Evolutionary conservation across 1,140 invertebrate species (phyloP).

Genomic region (Drosophila repletoides): DNA sequence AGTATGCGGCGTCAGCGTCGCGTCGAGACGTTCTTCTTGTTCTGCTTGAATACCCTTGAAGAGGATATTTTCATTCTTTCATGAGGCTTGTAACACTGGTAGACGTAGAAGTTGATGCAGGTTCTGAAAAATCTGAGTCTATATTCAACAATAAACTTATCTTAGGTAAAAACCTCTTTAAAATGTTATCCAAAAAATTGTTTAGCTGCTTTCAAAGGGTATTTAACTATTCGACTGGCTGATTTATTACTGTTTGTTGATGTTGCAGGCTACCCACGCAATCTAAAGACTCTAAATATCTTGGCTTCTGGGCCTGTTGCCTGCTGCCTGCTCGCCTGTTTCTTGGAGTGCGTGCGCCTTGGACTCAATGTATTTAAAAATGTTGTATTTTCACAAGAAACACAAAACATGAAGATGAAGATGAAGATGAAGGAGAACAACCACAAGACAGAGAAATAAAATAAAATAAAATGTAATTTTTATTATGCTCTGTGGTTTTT

Average conservation of each 20-base stretch:
- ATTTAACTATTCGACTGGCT: too few species aligned
- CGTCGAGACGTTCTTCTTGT: conserved; percentile 1
- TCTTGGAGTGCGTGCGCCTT: conserved; percentile 74
- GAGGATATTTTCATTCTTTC: too few species aligned
- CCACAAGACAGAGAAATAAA: conserved; percentile 61
- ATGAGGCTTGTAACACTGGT: too few species aligned
- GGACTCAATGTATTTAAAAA: conserved; percentile 73
- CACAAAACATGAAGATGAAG: conserved; percentile 1
- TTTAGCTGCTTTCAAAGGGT: too few species aligned
- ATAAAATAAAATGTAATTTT: conserved; percentile 81
- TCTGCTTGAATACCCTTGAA: too few species aligned
- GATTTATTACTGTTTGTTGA: neutral
- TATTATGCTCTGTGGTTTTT: conserved; percentile 79
- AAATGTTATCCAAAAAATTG: too few species aligned
- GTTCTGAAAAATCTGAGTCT: too few species aligned
- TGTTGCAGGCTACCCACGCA: conserved; percentile 52
- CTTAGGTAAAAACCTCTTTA: too few species aligned
- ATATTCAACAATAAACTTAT: too few species aligned
- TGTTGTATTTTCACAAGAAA: conserved; percentile 39
- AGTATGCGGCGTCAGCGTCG: conserved; percentile 38
- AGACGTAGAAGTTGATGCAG: too few species aligned
- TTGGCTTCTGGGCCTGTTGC: conserved; percentile 47
- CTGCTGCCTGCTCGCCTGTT: neutral
- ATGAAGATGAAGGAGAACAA: conserved; percentile 2
- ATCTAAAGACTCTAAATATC: conserved; percentile 60